phyloP scores from a whole-genome alignment of 2,888 invertebrate genomes.

The Ophraella communa region DNA sequence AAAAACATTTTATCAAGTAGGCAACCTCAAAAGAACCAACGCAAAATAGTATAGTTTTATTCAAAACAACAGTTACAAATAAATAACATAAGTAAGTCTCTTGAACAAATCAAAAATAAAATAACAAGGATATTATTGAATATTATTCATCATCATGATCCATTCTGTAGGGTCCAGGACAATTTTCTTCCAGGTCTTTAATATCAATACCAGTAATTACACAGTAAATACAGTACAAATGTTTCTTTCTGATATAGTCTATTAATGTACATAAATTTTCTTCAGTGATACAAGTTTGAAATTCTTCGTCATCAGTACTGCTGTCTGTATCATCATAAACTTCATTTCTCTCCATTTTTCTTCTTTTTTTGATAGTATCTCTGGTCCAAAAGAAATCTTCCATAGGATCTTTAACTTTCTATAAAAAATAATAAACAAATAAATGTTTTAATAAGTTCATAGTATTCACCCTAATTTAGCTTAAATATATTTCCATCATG shows the following conservation, averaged over 20 bases:
- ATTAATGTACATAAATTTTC: constrained; percentile 54
- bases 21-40: background rate
- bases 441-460: too few relatives aligned
- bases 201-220: constrained; percentile 70
- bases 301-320: constrained; percentile 50
- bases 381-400: constrained; percentile 68
- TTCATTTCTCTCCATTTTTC: constrained; percentile 54
- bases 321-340: constrained; percentile 49
- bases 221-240: constrained; percentile 84
- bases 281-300: constrained; percentile 51
- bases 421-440: background rate
- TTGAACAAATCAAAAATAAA: background rate
- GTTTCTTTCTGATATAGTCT: constrained; percentile 70
- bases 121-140: constrained; percentile 32
- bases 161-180: constrained; percentile 70
- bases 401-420: constrained; percentile 62
- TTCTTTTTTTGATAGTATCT: constrained; percentile 51
- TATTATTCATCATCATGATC: constrained; percentile 63
- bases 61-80: constrained; percentile 21
- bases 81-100: constrained; percentile 7
- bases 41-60: constrained; percentile 21
- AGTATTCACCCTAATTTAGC: too few relatives aligned
- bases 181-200: constrained; percentile 67
- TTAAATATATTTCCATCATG: too few relatives aligned
- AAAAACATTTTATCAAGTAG: too few relatives aligned